A percentile compares a stretch with the other conserved stretches of the same genome.
These are phyloP conservation scores for Alcis repandata DNA, from an alignment of 2,888 invertebrate genomes.

Conservation along the genomic window DNA sequence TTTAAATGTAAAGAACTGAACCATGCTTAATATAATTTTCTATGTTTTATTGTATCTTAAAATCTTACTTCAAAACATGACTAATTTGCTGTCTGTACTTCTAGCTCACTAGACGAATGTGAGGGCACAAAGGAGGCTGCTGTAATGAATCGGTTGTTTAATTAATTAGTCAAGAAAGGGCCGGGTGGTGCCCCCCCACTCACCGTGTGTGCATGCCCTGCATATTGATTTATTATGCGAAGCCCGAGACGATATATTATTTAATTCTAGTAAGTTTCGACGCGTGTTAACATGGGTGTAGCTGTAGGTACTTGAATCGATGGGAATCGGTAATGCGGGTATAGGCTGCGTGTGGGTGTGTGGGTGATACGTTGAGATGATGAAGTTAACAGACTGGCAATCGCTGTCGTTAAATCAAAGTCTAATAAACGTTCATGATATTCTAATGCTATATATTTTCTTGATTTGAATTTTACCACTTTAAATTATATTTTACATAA, in stretches of 20 bases:
- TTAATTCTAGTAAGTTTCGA: conserved; percentile 82
- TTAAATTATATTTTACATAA: too few relatives aligned
- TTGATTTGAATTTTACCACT: too few relatives aligned
- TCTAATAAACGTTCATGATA: not conserved
- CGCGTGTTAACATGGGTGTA: conserved; percentile 67
- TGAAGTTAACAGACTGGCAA: not conserved
- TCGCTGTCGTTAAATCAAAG: not conserved
- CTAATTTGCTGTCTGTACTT: conserved; percentile 65
- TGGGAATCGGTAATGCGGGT: conserved; percentile 28
- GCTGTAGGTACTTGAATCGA: conserved; percentile 31
- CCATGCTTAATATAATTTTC: too few relatives aligned
- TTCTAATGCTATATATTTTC: too few relatives aligned
- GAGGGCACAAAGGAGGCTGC: conserved; percentile 84
- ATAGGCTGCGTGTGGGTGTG: not conserved
- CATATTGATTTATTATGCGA: conserved; percentile 86
- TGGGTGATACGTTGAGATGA: not conserved
- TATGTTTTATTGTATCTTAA: too few relatives aligned
- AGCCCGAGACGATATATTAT: conserved; percentile 80
- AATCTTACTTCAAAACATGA: too few relatives aligned
- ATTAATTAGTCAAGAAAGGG: conserved; percentile 90
- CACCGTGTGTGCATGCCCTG: conserved; percentile 81
- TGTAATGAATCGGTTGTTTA: conserved; percentile 92
- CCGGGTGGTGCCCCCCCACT: conserved; percentile 55
- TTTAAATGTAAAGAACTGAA: too few relatives aligned
- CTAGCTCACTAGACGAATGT: conserved; percentile 79